Evolutionary conservation across 2,797 vertebrate genomes (phyloP), one percentile per base, ranked within the genome.

Genomic region (Botia almorhae): DNA sequence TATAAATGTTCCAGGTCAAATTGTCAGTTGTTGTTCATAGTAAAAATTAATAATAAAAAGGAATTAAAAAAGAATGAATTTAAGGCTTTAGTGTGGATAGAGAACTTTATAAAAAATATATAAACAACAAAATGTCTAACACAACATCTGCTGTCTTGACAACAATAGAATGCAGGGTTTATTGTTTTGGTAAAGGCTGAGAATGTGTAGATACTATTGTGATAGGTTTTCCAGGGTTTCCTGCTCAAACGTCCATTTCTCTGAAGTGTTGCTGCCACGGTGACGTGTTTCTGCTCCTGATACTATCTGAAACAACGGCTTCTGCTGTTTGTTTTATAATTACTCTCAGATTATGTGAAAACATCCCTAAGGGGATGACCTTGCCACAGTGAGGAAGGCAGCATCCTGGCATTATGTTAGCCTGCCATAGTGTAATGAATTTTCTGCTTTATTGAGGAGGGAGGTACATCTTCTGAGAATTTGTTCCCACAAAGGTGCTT

Each of bases 371-470:
- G 78, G 83, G 82, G 76, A 85, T 87, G 85, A 81, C 85, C 69
- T 83, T 81, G 82, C 71, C 84, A 81, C 50, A 50, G 67, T 73
- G 33, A 82, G 84, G 78, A 84, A 87, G 82, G 79, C 64, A 82
- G 87, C 87, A 88, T 88, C 86, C 85, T 89, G 86, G 74, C 80
- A 88, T 90, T 89, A 88, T 87, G 78, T 81, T 81, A 55, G 58
- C 48, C 67, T 51, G 70, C 83, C 78, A 43, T 82, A 81, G 48
- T 64, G 46, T 82, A 65, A 87, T 86, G 56, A 86, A 82, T 86
- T 74, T 78, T 73, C 75, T 69, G 55, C 58, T 86, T 86, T 85
- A 85, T 82, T 83, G 78, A 82, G 80, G 82, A 71, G 33, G 60
- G 68, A 65, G 65, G 78, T 56, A 50, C 63, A 69, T 81, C 67